Evolutionary conservation across 2,888 invertebrate species (phyloP).

Genomic region (Keiferia lycopersicella): DNA sequence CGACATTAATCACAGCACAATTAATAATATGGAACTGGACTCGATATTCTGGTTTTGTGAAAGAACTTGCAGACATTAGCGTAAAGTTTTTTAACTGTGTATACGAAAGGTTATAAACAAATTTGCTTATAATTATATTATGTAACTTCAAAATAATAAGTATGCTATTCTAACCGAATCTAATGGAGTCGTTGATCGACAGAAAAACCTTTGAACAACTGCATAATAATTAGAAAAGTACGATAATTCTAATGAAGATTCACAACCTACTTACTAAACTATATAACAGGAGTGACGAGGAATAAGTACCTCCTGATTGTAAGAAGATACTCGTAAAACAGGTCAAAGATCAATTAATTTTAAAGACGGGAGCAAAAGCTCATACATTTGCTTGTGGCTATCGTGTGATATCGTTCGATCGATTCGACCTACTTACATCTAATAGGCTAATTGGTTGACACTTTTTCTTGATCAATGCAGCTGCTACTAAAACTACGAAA

Average conservation of each 20-base stretch:
- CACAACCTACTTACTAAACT: not conserved
- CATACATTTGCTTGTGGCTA: not conserved
- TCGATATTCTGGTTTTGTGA: not conserved
- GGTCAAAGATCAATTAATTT: slow-evolving; percentile 18
- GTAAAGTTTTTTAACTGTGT: not conserved
- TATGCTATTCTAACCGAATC: too few species aligned
- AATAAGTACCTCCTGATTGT: not conserved
- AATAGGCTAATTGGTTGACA: not conserved
- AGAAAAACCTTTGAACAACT: too few species aligned
- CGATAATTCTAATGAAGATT: too few species aligned
- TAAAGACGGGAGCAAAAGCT: slow-evolving; percentile 8
- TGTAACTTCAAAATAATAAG: too few species aligned
- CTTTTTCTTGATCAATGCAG: not conserved
- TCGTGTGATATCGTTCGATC: slow-evolving; percentile 11
- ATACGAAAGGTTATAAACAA: not conserved
- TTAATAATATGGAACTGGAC: not conserved
- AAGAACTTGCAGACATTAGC: not conserved
- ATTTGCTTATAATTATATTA: too few species aligned
- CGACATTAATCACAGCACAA: slow-evolving; percentile 7
- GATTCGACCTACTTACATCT: slow-evolving; percentile 15
- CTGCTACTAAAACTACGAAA: too few species aligned
- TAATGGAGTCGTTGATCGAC: too few species aligned
- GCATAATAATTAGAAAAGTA: too few species aligned
- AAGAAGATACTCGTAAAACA: not conserved
- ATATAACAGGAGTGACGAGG: not conserved